Conservation (phyloP, 2,888 invertebrate species). For the Blomia tropicalis region DNA sequence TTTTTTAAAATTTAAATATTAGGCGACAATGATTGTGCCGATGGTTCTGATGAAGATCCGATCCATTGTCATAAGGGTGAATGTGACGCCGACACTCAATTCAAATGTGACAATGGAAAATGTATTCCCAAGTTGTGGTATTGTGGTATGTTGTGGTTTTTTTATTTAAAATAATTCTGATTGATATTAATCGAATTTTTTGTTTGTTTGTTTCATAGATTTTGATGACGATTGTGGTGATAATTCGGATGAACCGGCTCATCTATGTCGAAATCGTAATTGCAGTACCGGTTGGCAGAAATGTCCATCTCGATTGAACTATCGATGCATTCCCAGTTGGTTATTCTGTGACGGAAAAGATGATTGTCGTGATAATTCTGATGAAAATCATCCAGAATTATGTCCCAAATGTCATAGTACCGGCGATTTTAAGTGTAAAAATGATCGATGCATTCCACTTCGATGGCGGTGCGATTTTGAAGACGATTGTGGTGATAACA, state of each 20-base stretch:
- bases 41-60: constrained; percentile 77
- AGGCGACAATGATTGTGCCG: constrained; percentile 66
- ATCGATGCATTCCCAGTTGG: constrained; percentile 93
- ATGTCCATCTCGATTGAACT: constrained; percentile 79
- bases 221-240: constrained; percentile 89
- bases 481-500: constrained; percentile 83
- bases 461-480: constrained; percentile 93
- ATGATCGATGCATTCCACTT: constrained; percentile 64
- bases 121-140: constrained; percentile 88
- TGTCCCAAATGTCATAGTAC: constrained; percentile 73
- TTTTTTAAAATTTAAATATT: constrained; percentile 46
- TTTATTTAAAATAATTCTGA: not conserved
- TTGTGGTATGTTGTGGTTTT: constrained; percentile 50
- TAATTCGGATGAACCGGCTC: constrained; percentile 61
- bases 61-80: constrained; percentile 63
- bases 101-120: constrained; percentile 69
- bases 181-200: not conserved
- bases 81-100: constrained; percentile 68
- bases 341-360: constrained; percentile 94
- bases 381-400: constrained; percentile 64
- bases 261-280: constrained; percentile 67
- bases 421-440: constrained; percentile 81
- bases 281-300: constrained; percentile 89
- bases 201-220: no score
- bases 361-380: constrained; percentile 75